Percentiles rank a stretch among this genome's conserved stretches.
Conservation (phyloP, 2,888 invertebrate species). For the Halictus ligatus region DNA sequence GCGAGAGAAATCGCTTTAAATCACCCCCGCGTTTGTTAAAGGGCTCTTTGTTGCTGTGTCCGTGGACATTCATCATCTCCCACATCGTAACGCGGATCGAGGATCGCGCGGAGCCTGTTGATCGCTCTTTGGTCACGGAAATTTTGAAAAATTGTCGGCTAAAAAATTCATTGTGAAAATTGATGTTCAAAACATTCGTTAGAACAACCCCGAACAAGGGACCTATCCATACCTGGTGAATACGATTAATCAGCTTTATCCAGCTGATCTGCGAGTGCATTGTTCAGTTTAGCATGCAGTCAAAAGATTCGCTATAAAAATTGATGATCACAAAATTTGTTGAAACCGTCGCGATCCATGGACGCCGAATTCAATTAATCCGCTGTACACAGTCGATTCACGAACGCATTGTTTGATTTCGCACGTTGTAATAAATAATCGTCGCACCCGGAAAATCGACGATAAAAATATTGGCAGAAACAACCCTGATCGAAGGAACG, state of each 20-base stretch:
- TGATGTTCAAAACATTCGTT: background rate
- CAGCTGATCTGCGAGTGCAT: background rate
- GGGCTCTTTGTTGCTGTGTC: slow-evolving; percentile 4
- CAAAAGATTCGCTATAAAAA: no score
- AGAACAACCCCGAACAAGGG: background rate
- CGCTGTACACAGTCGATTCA: background rate
- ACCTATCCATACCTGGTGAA: background rate
- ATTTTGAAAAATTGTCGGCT: background rate
- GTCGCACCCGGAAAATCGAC: background rate
- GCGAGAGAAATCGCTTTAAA: slow-evolving; percentile 5
- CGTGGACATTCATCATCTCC: slow-evolving; percentile 9
- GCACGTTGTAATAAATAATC: background rate
- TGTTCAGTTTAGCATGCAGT: no score
- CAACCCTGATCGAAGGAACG: background rate
- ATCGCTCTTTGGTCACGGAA: background rate
- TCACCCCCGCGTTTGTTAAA: slow-evolving; percentile 8
- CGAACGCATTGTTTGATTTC: background rate
- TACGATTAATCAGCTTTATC: background rate
- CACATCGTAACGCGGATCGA: background rate
- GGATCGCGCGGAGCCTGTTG: background rate
- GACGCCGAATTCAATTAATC: no score
- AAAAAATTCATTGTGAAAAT: background rate
- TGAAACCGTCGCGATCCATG: background rate
- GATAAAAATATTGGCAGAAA: background rate
- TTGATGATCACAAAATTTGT: background rate